A percentile compares a stretch with the other conserved stretches of the same genome.
Evolutionary conservation across 1,140 invertebrate genomes (phyloP).

Genomic region (Anadara kagoshimensis): DNA sequence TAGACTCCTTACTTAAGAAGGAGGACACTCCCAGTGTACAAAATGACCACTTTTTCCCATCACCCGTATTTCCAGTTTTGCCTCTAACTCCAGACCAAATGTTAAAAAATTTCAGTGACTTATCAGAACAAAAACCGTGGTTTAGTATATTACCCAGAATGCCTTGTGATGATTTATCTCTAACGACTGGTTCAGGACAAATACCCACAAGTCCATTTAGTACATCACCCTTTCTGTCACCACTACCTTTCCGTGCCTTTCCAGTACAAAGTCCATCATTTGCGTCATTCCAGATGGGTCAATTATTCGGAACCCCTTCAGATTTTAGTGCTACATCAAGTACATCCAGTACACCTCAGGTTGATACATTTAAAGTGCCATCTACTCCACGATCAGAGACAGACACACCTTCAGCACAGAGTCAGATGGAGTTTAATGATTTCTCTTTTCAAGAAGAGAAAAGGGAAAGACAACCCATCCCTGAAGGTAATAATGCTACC

Average conservation of each 20-base stretch:
- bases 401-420: slow-evolving; percentile 14
- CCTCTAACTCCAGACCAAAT: slow-evolving; percentile 49
- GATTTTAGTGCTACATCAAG: slow-evolving; percentile 33
- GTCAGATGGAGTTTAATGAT: slow-evolving; percentile 48
- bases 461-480: slow-evolving; percentile 59
- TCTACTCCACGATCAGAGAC: slow-evolving; percentile 43
- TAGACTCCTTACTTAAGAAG: slow-evolving; percentile 67
- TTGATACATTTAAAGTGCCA: slow-evolving; percentile 60
- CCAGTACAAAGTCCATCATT: slow-evolving; percentile 54
- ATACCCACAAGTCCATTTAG: slow-evolving; percentile 40
- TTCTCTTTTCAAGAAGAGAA: slow-evolving; percentile 9
- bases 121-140: slow-evolving; percentile 75
- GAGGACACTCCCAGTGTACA: slow-evolving; percentile 39
- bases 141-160: slow-evolving; percentile 80
- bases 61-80: slow-evolving; percentile 43
- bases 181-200: slow-evolving; percentile 55
- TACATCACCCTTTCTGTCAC: slow-evolving; percentile 75
- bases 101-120: slow-evolving; percentile 43
- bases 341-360: slow-evolving; percentile 24
- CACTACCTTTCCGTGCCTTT: slow-evolving; percentile 77
- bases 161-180: slow-evolving; percentile 78
- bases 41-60: slow-evolving; percentile 51
- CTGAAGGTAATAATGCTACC: slow-evolving; percentile 58
- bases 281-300: slow-evolving; percentile 62
- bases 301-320: slow-evolving; percentile 40